Base-by-base conservation (phyloP, 1,140 invertebrate genomes). In the Saccostrea glomerata region DNA sequence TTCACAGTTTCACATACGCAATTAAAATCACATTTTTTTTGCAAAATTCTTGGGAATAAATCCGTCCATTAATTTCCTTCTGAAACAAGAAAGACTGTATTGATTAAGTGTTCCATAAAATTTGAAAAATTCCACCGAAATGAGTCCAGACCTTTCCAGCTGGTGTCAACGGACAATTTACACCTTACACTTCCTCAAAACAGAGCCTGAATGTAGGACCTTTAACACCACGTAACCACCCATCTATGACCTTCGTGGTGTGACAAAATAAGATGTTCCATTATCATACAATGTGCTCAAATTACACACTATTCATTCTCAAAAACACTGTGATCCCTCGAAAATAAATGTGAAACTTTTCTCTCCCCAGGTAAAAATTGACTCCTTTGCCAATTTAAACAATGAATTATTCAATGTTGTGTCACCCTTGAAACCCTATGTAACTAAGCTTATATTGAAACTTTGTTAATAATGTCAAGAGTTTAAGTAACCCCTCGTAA, bases 401-500 rank as follows among this genome's bases (percentile, higher is more conserved):
- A 77, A 77, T 77, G 70, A 77, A 36, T 77, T 77, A 77, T 77
- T 77, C 70, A 77, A 77, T 77, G 25, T 77, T 77, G 70, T 36
- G 70, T 77, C 70, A 77, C 70, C 70, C 13, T 30, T 36, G 25
- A 77, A 25, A 77, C 70, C 30, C 30, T 30, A 36, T 30, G 70
- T 77, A 30, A 77, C 70, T 36, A 77, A 77, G 25, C 70, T 15
- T 15, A 36, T 77, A 40, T 30, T 63, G n/a, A 63, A n/a, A 63
- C 58, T 63, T n/a, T 77, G 70, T 77, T 77, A 30, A 13, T 36
- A 77, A 36, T 77, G 25, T 77, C 70, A 77, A 77, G 30, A 77
- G 70, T 77, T 77, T 36, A 12, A 77, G 25, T 77, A 77, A 77
- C 70, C 70, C 25, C 70, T 77, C 30, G 15, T 30, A 36, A 36